phyloP scores from a whole-genome alignment of 1,140 invertebrate genomes.

The Babylonia areolata region DNA sequence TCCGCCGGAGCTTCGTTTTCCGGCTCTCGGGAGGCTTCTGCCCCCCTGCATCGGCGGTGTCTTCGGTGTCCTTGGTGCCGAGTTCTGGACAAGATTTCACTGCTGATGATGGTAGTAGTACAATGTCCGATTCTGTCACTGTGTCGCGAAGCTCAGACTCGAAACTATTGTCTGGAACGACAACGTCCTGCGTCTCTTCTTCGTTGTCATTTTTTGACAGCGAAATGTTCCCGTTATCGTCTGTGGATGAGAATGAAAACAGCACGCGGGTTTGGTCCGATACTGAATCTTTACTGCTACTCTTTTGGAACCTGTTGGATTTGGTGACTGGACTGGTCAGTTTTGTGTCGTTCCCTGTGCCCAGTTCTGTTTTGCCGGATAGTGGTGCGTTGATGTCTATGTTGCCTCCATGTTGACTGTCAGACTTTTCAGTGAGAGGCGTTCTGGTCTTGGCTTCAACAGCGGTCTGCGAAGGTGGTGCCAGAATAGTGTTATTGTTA shows the following conservation, averaged over 20 bases:
- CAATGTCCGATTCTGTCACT: not conserved
- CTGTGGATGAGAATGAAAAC: too few relatives aligned
- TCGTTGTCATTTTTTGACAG: not conserved
- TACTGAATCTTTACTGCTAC: too few relatives aligned
- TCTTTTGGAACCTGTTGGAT: not conserved
- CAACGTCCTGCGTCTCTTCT: slow-evolving; percentile 24
- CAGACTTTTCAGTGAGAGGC: not conserved
- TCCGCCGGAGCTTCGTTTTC: slow-evolving; percentile 39
- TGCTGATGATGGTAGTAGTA: not conserved
- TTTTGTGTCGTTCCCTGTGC: not conserved
- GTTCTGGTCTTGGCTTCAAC: not conserved
- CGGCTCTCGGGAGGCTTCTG: not conserved
- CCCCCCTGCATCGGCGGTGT: not conserved
- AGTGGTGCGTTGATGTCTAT: not conserved
- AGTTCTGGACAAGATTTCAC: not conserved
- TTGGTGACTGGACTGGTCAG: too few relatives aligned
- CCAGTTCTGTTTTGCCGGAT: not conserved
- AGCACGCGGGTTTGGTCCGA: too few relatives aligned
- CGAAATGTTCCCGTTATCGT: too few relatives aligned
- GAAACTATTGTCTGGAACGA: not conserved
- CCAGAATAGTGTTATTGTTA: not conserved
- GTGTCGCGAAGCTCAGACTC: not conserved
- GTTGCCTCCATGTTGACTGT: not conserved
- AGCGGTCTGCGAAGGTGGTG: not conserved
- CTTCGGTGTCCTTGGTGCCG: not conserved